Base-by-base conservation (phyloP, 1,140 invertebrate genomes). In the Lepidotrigona ventralis region DNA sequence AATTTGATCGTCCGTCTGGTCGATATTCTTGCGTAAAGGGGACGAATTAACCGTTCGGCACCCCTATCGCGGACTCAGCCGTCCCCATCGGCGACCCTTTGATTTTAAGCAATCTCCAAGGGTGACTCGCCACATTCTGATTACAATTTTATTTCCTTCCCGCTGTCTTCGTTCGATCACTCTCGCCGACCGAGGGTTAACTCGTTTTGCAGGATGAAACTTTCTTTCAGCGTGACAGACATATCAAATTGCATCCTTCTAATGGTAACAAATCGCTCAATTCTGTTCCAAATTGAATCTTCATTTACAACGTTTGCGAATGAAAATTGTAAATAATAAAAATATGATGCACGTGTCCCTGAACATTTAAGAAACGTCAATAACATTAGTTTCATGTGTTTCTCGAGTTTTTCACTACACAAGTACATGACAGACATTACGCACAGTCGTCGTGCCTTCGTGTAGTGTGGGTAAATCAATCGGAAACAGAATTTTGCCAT, bases 61-160 rank as follows among this genome's bases (percentile, higher is more conserved):
- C 53, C 83, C 79, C 83, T 74, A 66, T 58, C 69, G 71, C 60
- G 54, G 39, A 74, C 56, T 29, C 60, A 53, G 63, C 39, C 83
- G n/a, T 39, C 83, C 83, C 78, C 70, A 63, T 75, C 63, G 71
- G 39, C 69, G 64, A 84, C 83, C 83, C 83, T 84, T 81, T 79
- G 83, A 68, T 73, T 75, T 74, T 74, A 64, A 69, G 83, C 79
- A 81, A 84, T 70, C 33, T 81, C 70, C 63, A 68, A 81, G 77
- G 77, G 82, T 71, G 70, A 79, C n/a, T 53, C 51, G 69, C 29
- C 58, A 64, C 69, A 71, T 83, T 79, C 76, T 23, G 76, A 78
- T 83, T 53, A 79, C 81, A 83, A 83, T 83, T 83, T 83, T 83
- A 79, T 83, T 83, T 79, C 81, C 76, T 64, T 76, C 56, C 26